Conservation (phyloP, 37 sponge, comb jelly and placozoan genomes). For the Petrosia ficiformis region DNA sequence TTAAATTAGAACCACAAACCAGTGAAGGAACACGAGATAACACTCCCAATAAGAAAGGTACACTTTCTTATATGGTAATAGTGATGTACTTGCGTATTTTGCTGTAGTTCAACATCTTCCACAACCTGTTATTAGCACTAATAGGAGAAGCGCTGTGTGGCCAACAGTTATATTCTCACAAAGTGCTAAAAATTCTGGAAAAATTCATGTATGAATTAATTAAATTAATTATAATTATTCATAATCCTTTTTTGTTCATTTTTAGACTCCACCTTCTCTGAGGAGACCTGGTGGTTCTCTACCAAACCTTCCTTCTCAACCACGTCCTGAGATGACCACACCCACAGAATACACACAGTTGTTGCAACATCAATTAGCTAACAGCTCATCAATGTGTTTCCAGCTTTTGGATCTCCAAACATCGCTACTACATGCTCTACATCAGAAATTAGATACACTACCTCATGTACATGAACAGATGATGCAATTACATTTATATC, state of each 20-base stretch:
- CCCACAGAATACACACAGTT: too few species aligned
- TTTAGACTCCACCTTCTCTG: too few species aligned
- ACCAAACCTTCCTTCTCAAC: background rate
- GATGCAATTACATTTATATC: constrained; percentile 42
- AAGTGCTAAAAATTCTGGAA: background rate
- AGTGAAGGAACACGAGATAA: background rate
- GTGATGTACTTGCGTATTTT: background rate
- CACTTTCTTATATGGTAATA: too few species aligned
- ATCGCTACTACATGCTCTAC: constrained; percentile 34
- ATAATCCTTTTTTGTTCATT: too few species aligned
- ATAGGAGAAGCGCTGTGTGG: constrained; percentile 19
- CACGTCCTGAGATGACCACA: too few species aligned
- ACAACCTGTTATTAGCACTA: background rate
- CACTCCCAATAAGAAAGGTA: background rate
- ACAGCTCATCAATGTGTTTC: constrained; percentile 55
- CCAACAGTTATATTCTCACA: constrained; percentile 29
- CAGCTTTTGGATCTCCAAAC: constrained; percentile 58
- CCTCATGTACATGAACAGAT: constrained; percentile 33
- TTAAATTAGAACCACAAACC: constrained; percentile 34
- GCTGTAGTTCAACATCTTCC: background rate
- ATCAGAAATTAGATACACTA: constrained; percentile 17
- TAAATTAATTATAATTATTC: background rate
- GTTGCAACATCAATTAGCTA: constrained; percentile 51
- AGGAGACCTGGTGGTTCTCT: too few species aligned
- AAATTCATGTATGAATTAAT: too few species aligned